Evolutionary conservation across 2,888 invertebrate species (phyloP).

Genomic region (Pachymerium ferrugineum): DNA sequence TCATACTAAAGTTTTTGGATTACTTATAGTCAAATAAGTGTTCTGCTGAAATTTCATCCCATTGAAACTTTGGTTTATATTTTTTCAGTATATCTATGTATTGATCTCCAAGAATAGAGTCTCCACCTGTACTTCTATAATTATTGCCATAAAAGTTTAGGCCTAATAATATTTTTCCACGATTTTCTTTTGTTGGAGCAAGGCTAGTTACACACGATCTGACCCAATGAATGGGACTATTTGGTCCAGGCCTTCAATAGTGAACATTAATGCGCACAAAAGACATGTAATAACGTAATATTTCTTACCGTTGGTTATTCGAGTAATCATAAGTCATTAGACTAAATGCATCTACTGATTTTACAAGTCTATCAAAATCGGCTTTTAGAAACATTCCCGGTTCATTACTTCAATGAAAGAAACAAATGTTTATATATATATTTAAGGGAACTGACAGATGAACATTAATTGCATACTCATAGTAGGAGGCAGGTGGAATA

Average conservation of each 20-base stretch:
- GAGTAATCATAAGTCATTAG: slow-evolving; percentile 98
- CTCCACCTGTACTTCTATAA: slow-evolving; percentile 70
- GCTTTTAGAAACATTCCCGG: slow-evolving; percentile 63
- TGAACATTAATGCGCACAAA: slow-evolving; percentile 11
- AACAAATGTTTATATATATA: background rate
- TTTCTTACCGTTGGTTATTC: slow-evolving; percentile 56
- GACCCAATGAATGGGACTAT: slow-evolving; percentile 81
- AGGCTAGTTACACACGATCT: slow-evolving; percentile 67
- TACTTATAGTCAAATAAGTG: slow-evolving; percentile 81
- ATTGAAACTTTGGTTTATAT: slow-evolving; percentile 68
- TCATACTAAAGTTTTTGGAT: slow-evolving; percentile 45
- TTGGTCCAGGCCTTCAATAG: slow-evolving; percentile 62
- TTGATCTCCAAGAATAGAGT: slow-evolving; percentile 71
- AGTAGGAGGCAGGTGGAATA: slow-evolving; percentile 63
- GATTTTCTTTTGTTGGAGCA: slow-evolving; percentile 58
- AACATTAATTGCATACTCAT: slow-evolving; percentile 38
- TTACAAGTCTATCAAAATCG: slow-evolving; percentile 70
- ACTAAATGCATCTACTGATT: slow-evolving; percentile 76
- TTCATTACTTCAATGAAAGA: slow-evolving; percentile 40
- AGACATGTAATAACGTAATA: background rate
- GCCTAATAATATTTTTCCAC: slow-evolving; percentile 76
- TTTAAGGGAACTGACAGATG: background rate
- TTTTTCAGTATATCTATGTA: slow-evolving; percentile 64
- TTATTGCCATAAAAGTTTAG: slow-evolving; percentile 92
- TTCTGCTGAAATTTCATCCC: slow-evolving; percentile 71